Evolutionary conservation across 2,888 invertebrate species (phyloP), one percentile per base, ranked within the genome.

Genomic region (Pandemis heparana): DNA sequence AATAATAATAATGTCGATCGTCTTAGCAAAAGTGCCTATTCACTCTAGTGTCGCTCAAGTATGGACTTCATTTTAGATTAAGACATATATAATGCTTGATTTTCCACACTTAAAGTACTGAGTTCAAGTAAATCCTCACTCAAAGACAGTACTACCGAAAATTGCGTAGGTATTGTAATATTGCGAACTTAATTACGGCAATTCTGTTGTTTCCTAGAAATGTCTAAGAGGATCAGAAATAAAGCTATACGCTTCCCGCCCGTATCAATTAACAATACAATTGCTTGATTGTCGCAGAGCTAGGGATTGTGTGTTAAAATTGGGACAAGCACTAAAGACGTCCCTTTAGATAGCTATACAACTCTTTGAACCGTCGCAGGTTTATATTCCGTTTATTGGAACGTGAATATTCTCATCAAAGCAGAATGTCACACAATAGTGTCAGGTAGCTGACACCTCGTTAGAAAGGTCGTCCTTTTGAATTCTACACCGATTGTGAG

Each of bases 361-460:
- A 74, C 77, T 79, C 79, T 80, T 85, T 82, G 80, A 81, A 78
- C 78, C 73, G 73, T 70, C 75, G 77, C 79, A 80, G 76, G 75
- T 79, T 32, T 61, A 73, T 69, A 79, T 82, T 84, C 79, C 83
- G 81, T 86, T 88, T 89, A 92, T 91, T 88, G 87, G 85, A 80
- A 85, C 86, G 87, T 86, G 90, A 90, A 90, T 90, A 90, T 89
- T 88, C 87, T 86, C 85, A 87, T 88, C 86, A 87, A 86, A 86
- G 86, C 81, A 83, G 85, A 84, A 86, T 88, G 87, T 88, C 86
- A 83, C 86, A 90, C 87, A 90, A 90, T 89, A 88, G 91, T 90
- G 88, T 92, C 92, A 89, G 91, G 88, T 92, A 89, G 83, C 88
- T 85, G 91, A 92, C 91, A 91, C 92, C 92, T 92, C 89, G 90